Base-by-base conservation (phyloP, 2,888 invertebrate species). In the Cheilosia grossa region DNA sequence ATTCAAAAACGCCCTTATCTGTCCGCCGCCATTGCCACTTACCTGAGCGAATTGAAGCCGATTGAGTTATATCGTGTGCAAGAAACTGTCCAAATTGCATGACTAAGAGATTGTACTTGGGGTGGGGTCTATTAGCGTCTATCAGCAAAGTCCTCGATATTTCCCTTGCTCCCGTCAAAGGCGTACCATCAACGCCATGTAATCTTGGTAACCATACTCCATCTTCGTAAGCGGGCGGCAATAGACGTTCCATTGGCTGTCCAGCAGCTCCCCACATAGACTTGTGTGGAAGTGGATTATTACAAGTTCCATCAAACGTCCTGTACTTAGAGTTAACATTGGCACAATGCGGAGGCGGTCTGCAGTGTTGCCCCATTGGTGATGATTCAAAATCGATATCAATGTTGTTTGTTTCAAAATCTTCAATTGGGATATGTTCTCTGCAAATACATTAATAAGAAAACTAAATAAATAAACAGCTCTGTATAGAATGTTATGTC, bases 1-100 rank as follows among this genome's bases (percentile, higher is more conserved):
- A 27, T 6, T 27, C 27, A 27, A 27, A 27, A 7, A 27, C 6
- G 27, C 6, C 27, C 1, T 1, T 27, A 27, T 0, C 6, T 5
- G 27, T 27, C 27, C 6, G 27, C 6, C 6, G 33, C 33, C 3
- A 10, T 3, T 3, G 1, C 3, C 9, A 0, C 93, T 93, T 92
- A 96, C 96, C 93, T 89, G 94, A 94, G 85, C 94, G 94, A 42
- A 95, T 94, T 51, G 95, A 94, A 1, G 96, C 94, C 0, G 96
- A 95, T 72, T 96, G 94, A 0, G 95, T 94, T 21, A 96, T 90
- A 87, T 97, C 97, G 83, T 97, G 96, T 0, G 95, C 94, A 10
- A 97, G 90, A 88, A 97, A 96, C 89, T 97, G 96, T 0, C 96
- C 95, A 91, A 96, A 97, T 90, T 96, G 96, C 95, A 96, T 96